phyloP scores from a whole-genome alignment of 2,888 invertebrate genomes.

The Luperina testacea region DNA sequence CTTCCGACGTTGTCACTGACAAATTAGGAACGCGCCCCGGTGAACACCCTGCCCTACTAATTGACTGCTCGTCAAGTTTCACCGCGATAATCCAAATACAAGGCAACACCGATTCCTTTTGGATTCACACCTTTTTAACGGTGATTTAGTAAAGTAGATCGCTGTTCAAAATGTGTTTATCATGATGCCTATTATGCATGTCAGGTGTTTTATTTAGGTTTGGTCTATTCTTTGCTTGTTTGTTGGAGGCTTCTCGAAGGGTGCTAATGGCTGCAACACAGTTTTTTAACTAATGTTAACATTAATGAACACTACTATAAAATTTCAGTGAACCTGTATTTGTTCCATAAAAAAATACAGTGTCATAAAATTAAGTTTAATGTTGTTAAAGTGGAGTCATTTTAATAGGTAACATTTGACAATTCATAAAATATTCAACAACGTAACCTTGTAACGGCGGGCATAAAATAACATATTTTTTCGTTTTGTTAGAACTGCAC shows the following conservation, averaged over 20 bases:
- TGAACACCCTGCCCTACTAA: slow-evolving; percentile 79
- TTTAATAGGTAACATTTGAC: too few relatives aligned
- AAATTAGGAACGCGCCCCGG: slow-evolving; percentile 83
- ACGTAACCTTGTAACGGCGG: too few relatives aligned
- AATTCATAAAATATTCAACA: too few relatives aligned
- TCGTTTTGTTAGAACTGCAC: too few relatives aligned
- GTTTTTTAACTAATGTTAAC: background rate
- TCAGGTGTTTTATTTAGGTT: slow-evolving; percentile 29
- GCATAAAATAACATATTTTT: too few relatives aligned
- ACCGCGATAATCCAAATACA: slow-evolving; percentile 84
- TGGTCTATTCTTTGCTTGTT: background rate
- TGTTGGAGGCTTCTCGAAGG: background rate
- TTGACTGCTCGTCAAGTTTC: slow-evolving; percentile 89
- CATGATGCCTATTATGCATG: slow-evolving; percentile 22
- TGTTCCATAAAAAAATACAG: background rate
- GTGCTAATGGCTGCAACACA: background rate
- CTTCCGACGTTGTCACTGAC: slow-evolving; percentile 89
- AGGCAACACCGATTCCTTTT: slow-evolving; percentile 75
- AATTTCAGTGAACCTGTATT: background rate
- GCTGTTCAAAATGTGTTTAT: slow-evolving; percentile 44
- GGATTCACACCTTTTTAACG: slow-evolving; percentile 63
- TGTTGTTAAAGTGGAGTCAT: too few relatives aligned
- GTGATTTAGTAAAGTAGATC: slow-evolving; percentile 46
- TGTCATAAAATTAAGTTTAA: too few relatives aligned
- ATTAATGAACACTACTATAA: background rate